Percentiles rank a stretch among this genome's conserved stretches.
Conservation (phyloP, 2,888 invertebrate genomes). For the Cylindroiulus punctatus region DNA sequence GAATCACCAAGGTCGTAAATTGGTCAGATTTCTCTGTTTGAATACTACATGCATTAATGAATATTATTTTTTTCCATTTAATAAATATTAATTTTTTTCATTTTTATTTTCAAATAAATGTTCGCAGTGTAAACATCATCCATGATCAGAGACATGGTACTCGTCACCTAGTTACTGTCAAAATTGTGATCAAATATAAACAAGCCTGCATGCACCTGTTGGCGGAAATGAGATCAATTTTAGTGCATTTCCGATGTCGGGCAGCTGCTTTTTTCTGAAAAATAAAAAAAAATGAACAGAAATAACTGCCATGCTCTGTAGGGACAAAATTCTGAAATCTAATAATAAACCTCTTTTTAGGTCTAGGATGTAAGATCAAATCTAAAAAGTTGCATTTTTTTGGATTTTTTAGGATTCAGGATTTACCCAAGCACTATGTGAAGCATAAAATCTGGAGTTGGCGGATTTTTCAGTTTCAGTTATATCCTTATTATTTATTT, state of each 20-base stretch:
- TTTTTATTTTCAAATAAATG: too few species aligned
- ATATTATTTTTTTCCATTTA: too few species aligned
- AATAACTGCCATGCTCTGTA: background rate
- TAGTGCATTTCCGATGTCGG: background rate
- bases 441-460: too few species aligned
- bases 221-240: background rate
- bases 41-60: too few species aligned
- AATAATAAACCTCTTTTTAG: background rate
- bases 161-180: constrained; percentile 1
- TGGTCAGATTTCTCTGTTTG: background rate
- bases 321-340: background rate
- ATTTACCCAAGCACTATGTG: too few species aligned
- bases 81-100: too few species aligned
- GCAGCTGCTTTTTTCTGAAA: background rate
- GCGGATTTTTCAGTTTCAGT: too few species aligned
- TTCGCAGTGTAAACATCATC: background rate
- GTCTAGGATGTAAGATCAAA: too few species aligned
- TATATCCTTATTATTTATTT: background rate
- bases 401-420: too few species aligned
- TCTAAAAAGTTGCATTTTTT: too few species aligned
- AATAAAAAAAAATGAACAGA: background rate
- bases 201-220: background rate
- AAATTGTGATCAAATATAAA: background rate
- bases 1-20: background rate
- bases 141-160: background rate